Base-by-base conservation (phyloP, 2,888 invertebrate genomes). In the Drosophila demipolita region DNA sequence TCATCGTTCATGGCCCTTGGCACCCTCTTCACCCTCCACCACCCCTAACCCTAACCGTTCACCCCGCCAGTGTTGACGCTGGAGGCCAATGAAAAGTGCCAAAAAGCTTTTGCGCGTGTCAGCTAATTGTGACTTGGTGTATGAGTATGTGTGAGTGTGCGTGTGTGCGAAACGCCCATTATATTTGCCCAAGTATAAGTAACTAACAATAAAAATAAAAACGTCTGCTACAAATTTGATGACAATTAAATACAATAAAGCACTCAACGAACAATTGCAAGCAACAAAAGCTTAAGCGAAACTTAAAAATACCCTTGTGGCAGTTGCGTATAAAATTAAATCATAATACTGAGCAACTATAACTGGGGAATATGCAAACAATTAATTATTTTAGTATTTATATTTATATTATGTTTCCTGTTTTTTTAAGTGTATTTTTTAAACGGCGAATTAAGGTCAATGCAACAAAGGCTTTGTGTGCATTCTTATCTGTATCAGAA, bases 181-280 rank as follows among this genome's bases (percentile, higher is more conserved):
- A 57, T 57, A 59, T 57, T 52, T 77, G 49, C 53, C 45, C 36
- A 42, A 45, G 42, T 50, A 50, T 23, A 49, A 53, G 65, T 67
- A 71, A 68, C 68, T 70, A 33, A 57, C 66, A 74, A 87, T 81
- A 73, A 83, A 82, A 76, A 29, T 29, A 68, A 64, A 70, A 70
- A 71, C 58, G 61, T 63, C 42, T 52, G 40, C 59, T 72, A 52
- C 66, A 66, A 64, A 68, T 69, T 71, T 73, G 69, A 78, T 73
- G 87, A 55, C 87, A 89, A 89, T 83, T 87, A 73, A 78, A 73
- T 54, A 62, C 58, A 69, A 75, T 78, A 78, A 88, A 84, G 53
- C 36, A 57, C 66, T 72, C 20, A 62, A 12, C 45, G 32, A 60
- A 48, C 17, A 38, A 55, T 40, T 55, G 20, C 45, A n/a, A 52